Base-by-base conservation (phyloP, 2,797 vertebrate species). In the Atherinosoma microstoma region DNA sequence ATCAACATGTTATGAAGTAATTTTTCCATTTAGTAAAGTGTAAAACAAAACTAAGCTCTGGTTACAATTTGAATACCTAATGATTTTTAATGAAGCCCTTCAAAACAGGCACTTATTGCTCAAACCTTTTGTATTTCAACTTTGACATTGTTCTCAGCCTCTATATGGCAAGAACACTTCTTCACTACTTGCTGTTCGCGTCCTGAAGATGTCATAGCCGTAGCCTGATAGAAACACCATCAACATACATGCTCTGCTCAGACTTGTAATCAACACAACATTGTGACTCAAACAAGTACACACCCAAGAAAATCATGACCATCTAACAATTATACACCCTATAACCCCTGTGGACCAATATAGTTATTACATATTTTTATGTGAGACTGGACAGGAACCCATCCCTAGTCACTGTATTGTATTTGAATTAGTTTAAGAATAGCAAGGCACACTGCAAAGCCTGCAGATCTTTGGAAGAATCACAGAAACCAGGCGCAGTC, bases 381-480 rank as follows among this genome's bases (percentile, higher is more conserved):
- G 34, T 49, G 30, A 65, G 22, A 54, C 64, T 29, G 34, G 32
- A 24, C 1, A 54, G 49, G n/a, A 73, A 56, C 49, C 3, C 51
- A 63, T 30, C 24, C 60, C 35, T 45, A 30, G 59, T 38, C 3
- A 5, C 30, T 34, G 5, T 27, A 57, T 2, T 64, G 6, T 11
- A 58, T 30, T 59, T 2, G 45, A 66, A 56, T 3, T 32, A 1
- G 15, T 54, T 35, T n/a, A 49, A 58, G 32, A 69, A 51, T 10
- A 61, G 47, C 38, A 49, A 22, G 3, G 29, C 4, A 59, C 49
- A 30, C 18, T 42, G 45, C 51, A 10, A 38, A 30, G 47, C 12
- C 67, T 51, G 18, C 38, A 67, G 66, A 63, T 15, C n/a, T 40
- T 67, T 61, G 10, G 54, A 65, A 64, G 73, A 67, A 58, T 73